These are phyloP conservation scores for Macheiramphus alcinus DNA, from an alignment of 2,113 vertebrate species.

Conservation along the genomic window DNA sequence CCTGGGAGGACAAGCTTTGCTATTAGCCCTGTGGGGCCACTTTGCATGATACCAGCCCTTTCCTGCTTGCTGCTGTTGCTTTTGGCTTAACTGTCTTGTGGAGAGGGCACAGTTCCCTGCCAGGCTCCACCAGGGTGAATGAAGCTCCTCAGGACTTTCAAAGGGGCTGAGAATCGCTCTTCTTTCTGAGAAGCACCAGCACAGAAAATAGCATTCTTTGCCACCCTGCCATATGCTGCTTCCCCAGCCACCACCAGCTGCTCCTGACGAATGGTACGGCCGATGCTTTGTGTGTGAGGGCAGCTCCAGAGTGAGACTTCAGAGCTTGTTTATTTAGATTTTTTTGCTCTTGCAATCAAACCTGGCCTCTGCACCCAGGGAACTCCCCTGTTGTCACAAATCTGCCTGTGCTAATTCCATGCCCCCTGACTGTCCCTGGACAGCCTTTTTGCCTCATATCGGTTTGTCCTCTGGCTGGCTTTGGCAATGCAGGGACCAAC, in stretches of 20 bases:
- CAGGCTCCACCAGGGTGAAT: neutral
- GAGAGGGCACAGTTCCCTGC: neutral
- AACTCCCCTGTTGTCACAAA: neutral
- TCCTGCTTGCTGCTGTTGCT: neutral
- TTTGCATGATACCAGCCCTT: neutral
- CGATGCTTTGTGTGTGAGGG: neutral
- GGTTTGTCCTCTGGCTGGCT: neutral
- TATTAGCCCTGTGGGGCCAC: neutral
- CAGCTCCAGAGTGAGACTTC: neutral
- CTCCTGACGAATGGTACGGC: neutral
- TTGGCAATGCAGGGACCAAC: conserved; percentile 41
- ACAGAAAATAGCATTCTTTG: neutral
- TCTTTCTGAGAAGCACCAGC: neutral
- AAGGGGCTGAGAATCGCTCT: neutral
- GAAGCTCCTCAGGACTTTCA: neutral
- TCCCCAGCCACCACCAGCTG: neutral
- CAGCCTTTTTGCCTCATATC: neutral
- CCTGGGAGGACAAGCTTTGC: neutral
- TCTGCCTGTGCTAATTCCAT: neutral
- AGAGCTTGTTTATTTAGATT: neutral
- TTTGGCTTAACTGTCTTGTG: neutral
- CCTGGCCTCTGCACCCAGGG: neutral
- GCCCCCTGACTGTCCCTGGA: neutral
- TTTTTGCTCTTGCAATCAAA: neutral
- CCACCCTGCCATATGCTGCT: neutral